phyloP scores from a whole-genome alignment of 2,113 vertebrate genomes.

The Callopanchax toddi region DNA sequence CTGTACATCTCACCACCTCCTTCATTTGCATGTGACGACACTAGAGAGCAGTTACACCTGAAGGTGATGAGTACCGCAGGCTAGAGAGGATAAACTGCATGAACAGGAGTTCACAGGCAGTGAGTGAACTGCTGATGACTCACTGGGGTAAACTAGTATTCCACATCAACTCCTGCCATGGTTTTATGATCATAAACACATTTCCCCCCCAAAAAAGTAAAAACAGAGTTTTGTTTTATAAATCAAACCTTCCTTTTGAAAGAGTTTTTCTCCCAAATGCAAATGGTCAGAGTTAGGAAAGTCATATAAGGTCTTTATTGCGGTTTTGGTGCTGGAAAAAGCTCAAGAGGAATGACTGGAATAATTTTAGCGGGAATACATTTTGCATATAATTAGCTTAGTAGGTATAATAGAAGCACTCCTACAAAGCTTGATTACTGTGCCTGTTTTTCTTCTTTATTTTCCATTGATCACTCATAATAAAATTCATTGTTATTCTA shows the following conservation, averaged over 20 bases:
- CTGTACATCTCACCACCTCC: constrained; percentile 36
- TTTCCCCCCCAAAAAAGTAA: constrained; percentile 36
- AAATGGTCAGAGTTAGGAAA: constrained; percentile 23
- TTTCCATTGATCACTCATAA: background rate
- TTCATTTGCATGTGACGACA: constrained; percentile 56
- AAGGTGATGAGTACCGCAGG: too few relatives aligned
- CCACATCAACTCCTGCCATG: constrained; percentile 32
- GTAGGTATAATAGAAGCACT: constrained; percentile 16
- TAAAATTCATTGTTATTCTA: background rate
- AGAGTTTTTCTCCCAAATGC: constrained; percentile 10
- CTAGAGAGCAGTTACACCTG: constrained; percentile 45
- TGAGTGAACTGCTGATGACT: constrained; percentile 62
- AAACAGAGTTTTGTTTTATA: constrained; percentile 38
- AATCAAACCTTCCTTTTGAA: constrained; percentile 3
- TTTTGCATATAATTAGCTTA: background rate
- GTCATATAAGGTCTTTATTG: constrained; percentile 14
- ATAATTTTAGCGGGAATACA: background rate
- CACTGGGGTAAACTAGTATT: constrained; percentile 14
- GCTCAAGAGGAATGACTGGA: background rate
- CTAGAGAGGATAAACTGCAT: too few relatives aligned
- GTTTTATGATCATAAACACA: constrained; percentile 48
- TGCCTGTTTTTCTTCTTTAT: background rate
- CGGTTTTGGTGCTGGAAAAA: background rate
- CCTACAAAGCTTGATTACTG: constrained; percentile 1
- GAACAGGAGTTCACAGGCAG: too few relatives aligned